phyloP scores from a whole-genome alignment of 2,113 vertebrate species.

The Notechis scutatus region DNA sequence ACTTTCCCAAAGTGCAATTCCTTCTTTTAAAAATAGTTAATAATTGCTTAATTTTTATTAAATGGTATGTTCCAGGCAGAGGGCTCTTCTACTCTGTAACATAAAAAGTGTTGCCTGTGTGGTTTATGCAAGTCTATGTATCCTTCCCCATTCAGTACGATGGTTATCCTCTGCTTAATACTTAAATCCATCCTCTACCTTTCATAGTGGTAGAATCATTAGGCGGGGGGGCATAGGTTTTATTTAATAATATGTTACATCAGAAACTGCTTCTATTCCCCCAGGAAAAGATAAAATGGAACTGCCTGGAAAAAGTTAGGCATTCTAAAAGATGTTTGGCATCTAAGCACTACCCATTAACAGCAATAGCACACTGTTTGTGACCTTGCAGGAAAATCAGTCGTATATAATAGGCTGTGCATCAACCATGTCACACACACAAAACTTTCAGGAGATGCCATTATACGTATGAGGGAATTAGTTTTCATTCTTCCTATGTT shows the following conservation, averaged over 20 bases:
- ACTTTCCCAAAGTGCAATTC: neutral
- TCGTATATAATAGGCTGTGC: neutral
- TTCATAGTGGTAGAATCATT: neutral
- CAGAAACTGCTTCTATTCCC: neutral
- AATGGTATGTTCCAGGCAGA: neutral
- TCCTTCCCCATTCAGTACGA: neutral
- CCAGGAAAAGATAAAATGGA: neutral
- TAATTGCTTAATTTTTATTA: neutral
- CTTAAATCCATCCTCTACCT: neutral
- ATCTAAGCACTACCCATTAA: neutral
- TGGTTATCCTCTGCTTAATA: neutral
- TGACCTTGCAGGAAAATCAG: neutral
- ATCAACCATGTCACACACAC: neutral
- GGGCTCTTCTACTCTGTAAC: neutral
- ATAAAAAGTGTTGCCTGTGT: neutral
- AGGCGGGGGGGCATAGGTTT: neutral
- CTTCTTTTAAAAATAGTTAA: neutral
- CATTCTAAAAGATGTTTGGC: neutral
- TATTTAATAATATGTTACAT: neutral
- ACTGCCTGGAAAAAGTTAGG: neutral
- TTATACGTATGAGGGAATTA: neutral
- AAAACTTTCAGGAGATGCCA: neutral
- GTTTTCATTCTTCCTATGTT: neutral
- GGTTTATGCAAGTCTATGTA: neutral
- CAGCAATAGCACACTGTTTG: neutral